Percentiles rank a stretch among this genome's conserved stretches.
phyloP scores from a whole-genome alignment of 2,113 vertebrate genomes.

The Pleuronectes platessa region DNA sequence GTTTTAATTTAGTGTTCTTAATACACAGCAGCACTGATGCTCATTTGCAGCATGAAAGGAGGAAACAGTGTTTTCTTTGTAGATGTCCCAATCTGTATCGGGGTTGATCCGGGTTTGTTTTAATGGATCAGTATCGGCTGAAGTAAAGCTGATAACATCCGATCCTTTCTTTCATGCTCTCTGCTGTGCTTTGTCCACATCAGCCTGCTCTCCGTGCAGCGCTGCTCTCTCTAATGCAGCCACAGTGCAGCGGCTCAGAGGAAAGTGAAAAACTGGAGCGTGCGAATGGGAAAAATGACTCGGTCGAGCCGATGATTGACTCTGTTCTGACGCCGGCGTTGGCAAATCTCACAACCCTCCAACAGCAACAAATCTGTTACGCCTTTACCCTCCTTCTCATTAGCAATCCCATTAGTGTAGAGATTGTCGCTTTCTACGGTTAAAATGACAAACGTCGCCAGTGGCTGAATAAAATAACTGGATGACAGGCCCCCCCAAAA shows the following conservation, averaged over 20 bases:
- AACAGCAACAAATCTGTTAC: background rate
- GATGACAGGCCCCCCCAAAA: background rate
- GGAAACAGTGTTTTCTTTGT: background rate
- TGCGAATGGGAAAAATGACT: background rate
- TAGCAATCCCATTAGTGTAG: background rate
- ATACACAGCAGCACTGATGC: background rate
- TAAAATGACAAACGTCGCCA: background rate
- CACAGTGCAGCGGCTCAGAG: background rate
- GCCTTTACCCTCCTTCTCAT: background rate
- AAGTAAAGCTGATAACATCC: background rate
- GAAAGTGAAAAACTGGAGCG: background rate
- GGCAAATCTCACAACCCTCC: background rate
- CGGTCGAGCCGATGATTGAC: background rate
- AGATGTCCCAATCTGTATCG: background rate
- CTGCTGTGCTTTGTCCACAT: background rate
- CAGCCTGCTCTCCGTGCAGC: background rate
- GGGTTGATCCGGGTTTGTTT: no score
- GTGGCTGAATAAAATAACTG: background rate
- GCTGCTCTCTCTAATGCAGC: no score
- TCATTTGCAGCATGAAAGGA: background rate
- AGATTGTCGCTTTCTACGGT: background rate
- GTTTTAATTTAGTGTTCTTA: background rate
- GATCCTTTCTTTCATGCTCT: background rate
- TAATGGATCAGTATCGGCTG: background rate
- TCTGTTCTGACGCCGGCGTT: background rate